Evolutionary conservation across 2,888 invertebrate genomes (phyloP).

Genomic region (Synergus japonicus): DNA sequence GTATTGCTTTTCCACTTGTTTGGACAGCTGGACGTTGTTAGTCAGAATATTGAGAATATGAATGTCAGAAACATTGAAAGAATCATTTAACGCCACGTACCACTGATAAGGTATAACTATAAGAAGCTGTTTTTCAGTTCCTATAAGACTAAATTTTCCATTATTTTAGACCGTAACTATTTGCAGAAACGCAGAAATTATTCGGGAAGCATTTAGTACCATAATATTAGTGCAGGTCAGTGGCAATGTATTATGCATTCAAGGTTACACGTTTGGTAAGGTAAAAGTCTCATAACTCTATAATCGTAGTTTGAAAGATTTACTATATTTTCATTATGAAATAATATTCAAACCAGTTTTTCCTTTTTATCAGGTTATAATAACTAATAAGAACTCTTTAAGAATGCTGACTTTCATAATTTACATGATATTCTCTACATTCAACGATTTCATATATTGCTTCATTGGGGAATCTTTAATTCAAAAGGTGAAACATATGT

Average conservation of each 20-base stretch:
- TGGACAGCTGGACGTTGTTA: background rate
- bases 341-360: too few species aligned
- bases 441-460: background rate
- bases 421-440: background rate
- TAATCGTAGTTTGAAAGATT: too few species aligned
- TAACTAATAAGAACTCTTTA: background rate
- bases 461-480: background rate
- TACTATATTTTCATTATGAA: too few species aligned
- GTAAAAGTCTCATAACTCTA: background rate
- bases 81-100: background rate
- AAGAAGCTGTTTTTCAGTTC: too few species aligned
- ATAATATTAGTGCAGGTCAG: background rate
- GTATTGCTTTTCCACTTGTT: background rate
- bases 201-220: background rate
- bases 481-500: background rate
- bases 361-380: too few species aligned
- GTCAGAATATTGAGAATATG: background rate
- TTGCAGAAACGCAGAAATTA: background rate
- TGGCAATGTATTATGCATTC: slow-evolving; percentile 5
- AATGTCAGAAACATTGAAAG: background rate
- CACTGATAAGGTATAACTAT: background rate
- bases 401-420: background rate
- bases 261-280: background rate
- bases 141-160: background rate
- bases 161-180: background rate